Evolutionary conservation across 23 tunicate species (phyloP), one percentile per base, ranked within the genome.

Genomic region (Corella eumyota): DNA sequence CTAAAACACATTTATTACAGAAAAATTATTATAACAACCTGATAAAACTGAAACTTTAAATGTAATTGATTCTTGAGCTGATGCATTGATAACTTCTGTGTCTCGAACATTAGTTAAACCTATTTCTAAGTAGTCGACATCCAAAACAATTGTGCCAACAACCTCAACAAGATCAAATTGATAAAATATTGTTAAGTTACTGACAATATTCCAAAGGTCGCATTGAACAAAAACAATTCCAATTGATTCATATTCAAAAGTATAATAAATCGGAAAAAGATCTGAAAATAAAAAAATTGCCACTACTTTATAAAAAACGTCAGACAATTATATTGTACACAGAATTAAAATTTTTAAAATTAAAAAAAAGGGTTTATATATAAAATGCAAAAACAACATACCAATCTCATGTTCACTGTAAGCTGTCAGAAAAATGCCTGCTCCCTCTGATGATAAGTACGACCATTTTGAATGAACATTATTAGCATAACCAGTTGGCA

Each of bases 401-500:
- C 94, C 94, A 0, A 36, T 48, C 0, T 84, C 94, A 56, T 48
- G 51, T 0, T 56, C 53, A 4, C 73, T 73, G 65, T 72, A 72
- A 22, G 30, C 40, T 1, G 57, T 51, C 20, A 22, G 49, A 4
- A 71, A 13, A 15, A 44, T 0, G 21, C 44, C 37, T 13, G 40
- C 36, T 24, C 49, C 68, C 1, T 24, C 21, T 5, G 45, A 5
- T 45, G 27, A 45, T 31, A 67, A 24, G 30, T 6, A 47, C 13
- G 46, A 27, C 73, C 77, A 68, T 19, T 45, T 52, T 2, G 45
- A 61, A 56, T 76, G 67, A 4, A 84, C 94, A 54, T 84, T 38
- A 33, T 69, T 84, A 3, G 94, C 94, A 62, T 69, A 84, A 3
- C 94, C 94, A 55, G 30, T 4, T 11, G 32, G 35, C 0, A 45